Conservation (phyloP, 2,797 vertebrate species). For the Chrosomus eos region DNA sequence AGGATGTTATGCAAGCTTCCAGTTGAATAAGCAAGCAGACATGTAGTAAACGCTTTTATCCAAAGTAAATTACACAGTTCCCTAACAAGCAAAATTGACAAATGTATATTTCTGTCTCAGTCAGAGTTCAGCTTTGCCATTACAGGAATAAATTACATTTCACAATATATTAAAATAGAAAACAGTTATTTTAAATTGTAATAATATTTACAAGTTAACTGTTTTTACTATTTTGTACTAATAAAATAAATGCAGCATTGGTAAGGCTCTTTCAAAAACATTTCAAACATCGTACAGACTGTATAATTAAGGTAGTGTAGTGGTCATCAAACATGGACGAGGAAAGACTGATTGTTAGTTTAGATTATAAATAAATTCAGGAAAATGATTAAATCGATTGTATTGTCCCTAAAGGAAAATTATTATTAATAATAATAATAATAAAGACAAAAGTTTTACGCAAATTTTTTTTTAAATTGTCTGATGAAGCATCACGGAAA, state of each 20-base stretch:
- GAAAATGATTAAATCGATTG: neutral
- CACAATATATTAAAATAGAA: too few species aligned
- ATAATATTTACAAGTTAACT: too few species aligned
- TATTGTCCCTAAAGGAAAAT: neutral
- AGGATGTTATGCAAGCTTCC: slow-evolving; percentile 6
- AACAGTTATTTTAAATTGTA: too few species aligned
- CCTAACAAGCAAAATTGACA: neutral
- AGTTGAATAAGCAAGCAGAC: slow-evolving; percentile 48
- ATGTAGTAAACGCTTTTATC: slow-evolving; percentile 7
- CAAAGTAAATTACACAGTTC: slow-evolving; percentile 1
- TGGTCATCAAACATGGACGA: neutral
- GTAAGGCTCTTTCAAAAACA: too few species aligned
- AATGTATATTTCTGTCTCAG: neutral
- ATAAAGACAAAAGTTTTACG: too few species aligned
- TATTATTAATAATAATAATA: too few species aligned
- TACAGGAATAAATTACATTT: neutral
- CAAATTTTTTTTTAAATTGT: neutral
- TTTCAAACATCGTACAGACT: too few species aligned
- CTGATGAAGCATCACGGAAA: neutral
- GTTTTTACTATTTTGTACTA: too few species aligned
- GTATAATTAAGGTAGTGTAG: neutral
- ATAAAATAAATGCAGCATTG: too few species aligned
- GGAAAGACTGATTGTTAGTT: neutral
- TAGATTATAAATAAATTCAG: neutral
- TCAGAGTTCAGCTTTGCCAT: neutral